phyloP scores from a whole-genome alignment of 2,113 vertebrate species.

The Hiodon tergisus region DNA sequence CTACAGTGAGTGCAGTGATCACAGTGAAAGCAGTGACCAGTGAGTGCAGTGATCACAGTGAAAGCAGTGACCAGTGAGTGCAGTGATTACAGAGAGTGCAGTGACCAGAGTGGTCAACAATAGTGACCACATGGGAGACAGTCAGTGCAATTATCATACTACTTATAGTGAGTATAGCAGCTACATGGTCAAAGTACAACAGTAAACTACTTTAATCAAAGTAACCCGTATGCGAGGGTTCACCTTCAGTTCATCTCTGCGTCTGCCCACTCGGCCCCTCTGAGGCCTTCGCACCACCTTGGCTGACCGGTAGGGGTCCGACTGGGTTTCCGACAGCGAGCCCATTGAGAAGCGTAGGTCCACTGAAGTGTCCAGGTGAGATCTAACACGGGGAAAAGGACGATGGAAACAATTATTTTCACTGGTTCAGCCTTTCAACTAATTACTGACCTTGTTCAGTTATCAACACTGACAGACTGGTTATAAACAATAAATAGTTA shows the following conservation, averaged over 20 bases:
- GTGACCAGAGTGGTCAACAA: too few relatives aligned
- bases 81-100: too few relatives aligned
- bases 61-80: too few relatives aligned
- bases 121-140: too few relatives aligned
- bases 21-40: too few relatives aligned
- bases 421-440: not conserved
- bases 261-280: conserved; percentile 79
- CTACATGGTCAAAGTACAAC: too few relatives aligned
- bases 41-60: too few relatives aligned
- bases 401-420: not conserved
- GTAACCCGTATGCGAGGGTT: not conserved
- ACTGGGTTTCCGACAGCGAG: conserved; percentile 85
- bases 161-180: too few relatives aligned
- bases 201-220: too few relatives aligned
- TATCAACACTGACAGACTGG: not conserved
- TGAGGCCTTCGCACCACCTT: conserved; percentile 86
- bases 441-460: not conserved
- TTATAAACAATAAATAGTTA: too few relatives aligned
- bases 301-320: conserved; percentile 86
- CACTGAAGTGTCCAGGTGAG: conserved; percentile 84
- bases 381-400: conserved; percentile 51
- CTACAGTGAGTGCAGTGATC: too few relatives aligned
- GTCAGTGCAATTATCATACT: too few relatives aligned
- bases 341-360: conserved; percentile 88
- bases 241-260: conserved; percentile 84